Base-by-base conservation (phyloP, 2,888 invertebrate genomes). In the Mythimna loreyi region DNA sequence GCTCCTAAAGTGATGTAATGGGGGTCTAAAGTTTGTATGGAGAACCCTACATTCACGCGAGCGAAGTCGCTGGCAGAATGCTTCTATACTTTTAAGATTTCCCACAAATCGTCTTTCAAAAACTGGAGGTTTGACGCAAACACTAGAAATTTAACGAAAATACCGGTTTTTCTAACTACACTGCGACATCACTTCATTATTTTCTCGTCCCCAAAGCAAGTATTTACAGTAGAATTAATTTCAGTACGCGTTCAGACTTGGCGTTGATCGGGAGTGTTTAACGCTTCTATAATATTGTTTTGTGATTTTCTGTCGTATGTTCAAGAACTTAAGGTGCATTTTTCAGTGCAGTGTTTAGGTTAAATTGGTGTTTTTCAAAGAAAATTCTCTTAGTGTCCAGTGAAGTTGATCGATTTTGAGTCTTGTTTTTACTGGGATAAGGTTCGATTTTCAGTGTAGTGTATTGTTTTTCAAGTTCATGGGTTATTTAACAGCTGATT, bases 161-260 rank as follows among this genome's bases (percentile, higher is more conserved):
- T n/a, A 11, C n/a, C 52, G 4, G n/a, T 0, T 5, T 40, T 53
- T 30, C 9, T n/a, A 30, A 30, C 52, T 11, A 9, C 2, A 53
- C 61, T 36, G 61, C 13, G 25, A 36, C 61, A 61, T 61, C 11
- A 52, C 36, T 55, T 13, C 3, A 53, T 64, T 0, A 25, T 63
- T 47, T 70, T 50, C 61, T 45, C 49, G 52, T 45, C 53, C 68
- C 25, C 67, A 63, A n/a, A 28, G 28, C 4, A 28, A 67, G 68
- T 67, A 68, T 72, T 78, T 60, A 50, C 50, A 56, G 47, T n/a
- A n/a, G 25, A 56, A 58, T 60, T 58, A 33, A 25, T 78, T 80
- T 80, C 70, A 82, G 82, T 82, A 6, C 33, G 36, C 45, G 36
- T 60, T 62, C 30, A 64, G 62, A 30, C 57, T 47, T 57, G 7